These are phyloP conservation scores for Tridacna gigas DNA, from an alignment of 2,888 invertebrate species.

Conservation along the genomic window DNA sequence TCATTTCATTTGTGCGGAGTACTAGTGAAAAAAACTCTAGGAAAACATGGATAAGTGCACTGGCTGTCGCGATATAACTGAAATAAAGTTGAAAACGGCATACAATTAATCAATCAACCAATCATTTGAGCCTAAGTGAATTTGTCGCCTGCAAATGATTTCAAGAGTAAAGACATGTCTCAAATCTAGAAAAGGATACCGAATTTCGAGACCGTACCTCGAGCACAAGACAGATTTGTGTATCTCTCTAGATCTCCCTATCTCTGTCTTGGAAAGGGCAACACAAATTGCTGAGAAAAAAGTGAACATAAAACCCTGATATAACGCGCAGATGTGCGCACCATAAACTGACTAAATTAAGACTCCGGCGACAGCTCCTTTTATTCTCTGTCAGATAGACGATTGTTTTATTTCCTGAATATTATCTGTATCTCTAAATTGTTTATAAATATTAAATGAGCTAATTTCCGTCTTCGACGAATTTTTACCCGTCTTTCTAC, in stretches of 20 bases:
- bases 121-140: too few species aligned
- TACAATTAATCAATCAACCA: too few species aligned
- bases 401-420: conserved; percentile 41
- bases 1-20: too few species aligned
- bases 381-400: conserved; percentile 41
- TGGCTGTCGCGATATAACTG: too few species aligned
- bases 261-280: too few species aligned
- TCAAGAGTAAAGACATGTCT: background rate
- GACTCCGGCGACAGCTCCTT: conserved; percentile 21
- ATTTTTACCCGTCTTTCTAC: background rate
- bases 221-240: too few species aligned
- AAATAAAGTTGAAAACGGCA: too few species aligned
- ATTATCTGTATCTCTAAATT: conserved; percentile 43
- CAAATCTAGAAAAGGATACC: background rate
- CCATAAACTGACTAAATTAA: conserved; percentile 14
- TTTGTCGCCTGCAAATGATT: too few species aligned
- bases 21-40: too few species aligned
- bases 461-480: conserved; percentile 56
- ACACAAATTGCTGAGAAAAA: background rate
- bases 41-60: too few species aligned
- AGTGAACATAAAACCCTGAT: background rate
- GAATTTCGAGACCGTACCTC: background rate
- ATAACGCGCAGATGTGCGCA: conserved; percentile 4
- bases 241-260: too few species aligned
- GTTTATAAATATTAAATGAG: conserved; percentile 70